Percentiles rank a stretch among this genome's conserved stretches.
Conservation (phyloP, 2,888 invertebrate genomes). For the Sesia apiformis region DNA sequence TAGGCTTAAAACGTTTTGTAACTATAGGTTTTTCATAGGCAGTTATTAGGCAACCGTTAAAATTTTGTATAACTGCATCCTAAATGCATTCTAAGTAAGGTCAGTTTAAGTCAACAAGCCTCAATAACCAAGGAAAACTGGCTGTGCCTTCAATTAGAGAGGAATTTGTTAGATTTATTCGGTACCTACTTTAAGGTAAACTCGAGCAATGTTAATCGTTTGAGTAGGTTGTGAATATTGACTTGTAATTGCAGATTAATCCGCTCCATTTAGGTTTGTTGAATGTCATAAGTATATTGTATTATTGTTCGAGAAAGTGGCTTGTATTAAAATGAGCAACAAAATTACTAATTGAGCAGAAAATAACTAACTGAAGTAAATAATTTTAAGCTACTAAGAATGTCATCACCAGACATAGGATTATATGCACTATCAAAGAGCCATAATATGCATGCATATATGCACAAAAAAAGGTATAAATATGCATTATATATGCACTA, state of each 20-base stretch:
- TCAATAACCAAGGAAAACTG: conserved; percentile 29
- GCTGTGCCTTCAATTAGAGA: conserved; percentile 13
- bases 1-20: too few species aligned
- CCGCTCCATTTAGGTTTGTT: neutral
- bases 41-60: neutral
- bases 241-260: neutral
- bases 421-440: too few species aligned
- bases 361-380: too few species aligned
- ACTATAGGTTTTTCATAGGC: too few species aligned
- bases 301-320: too few species aligned
- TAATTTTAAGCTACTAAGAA: too few species aligned
- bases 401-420: too few species aligned
- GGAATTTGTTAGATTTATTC: conserved; percentile 9
- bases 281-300: neutral
- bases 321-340: too few species aligned
- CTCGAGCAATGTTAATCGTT: conserved; percentile 9
- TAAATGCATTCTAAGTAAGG: conserved; percentile 14
- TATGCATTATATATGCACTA: too few species aligned
- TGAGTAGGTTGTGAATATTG: conserved; percentile 4
- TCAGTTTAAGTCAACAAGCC: conserved; percentile 19
- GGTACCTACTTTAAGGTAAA: conserved; percentile 3
- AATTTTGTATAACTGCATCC: neutral
- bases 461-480: too few species aligned
- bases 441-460: too few species aligned
- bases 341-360: too few species aligned